Conservation (phyloP, 2,888 invertebrate genomes). For the Drosophila nr. perissopoda region DNA sequence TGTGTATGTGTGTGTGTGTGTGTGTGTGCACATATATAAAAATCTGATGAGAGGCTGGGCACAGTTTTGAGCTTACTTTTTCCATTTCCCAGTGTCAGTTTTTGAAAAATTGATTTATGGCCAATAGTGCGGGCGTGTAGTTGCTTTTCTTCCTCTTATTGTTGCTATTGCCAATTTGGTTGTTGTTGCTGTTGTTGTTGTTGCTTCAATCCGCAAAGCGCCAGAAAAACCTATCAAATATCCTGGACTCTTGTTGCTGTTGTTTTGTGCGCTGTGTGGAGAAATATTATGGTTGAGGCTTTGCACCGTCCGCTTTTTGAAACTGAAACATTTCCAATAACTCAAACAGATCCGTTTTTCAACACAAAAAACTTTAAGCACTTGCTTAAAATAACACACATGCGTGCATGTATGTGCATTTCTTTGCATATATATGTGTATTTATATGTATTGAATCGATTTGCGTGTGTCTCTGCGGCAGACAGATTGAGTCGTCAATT, state of each 20-base stretch:
- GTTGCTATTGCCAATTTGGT: background rate
- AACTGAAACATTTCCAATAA: constrained; percentile 62
- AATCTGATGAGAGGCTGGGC: background rate
- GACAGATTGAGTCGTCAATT: constrained; percentile 74
- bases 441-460: constrained; percentile 24
- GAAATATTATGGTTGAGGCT: constrained; percentile 65
- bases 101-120: constrained; percentile 78
- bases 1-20: background rate
- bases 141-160: background rate
- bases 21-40: constrained; percentile 2
- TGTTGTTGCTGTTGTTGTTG: background rate
- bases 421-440: too few relatives aligned
- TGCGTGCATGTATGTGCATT: constrained; percentile 6
- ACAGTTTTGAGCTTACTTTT: constrained; percentile 79
- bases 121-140: constrained; percentile 62
- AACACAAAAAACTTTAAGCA: constrained; percentile 16
- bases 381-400: constrained; percentile 43
- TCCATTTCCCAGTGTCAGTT: constrained; percentile 77
- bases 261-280: constrained; percentile 36
- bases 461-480: constrained; percentile 17
- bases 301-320: constrained; percentile 39
- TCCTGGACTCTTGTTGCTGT: constrained; percentile 40
- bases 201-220: constrained; percentile 46
- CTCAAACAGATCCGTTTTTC: constrained; percentile 70
- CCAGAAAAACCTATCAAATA: constrained; percentile 76